Conservation (phyloP, 2,113 vertebrate genomes). For the Alaudala cheleensis region DNA sequence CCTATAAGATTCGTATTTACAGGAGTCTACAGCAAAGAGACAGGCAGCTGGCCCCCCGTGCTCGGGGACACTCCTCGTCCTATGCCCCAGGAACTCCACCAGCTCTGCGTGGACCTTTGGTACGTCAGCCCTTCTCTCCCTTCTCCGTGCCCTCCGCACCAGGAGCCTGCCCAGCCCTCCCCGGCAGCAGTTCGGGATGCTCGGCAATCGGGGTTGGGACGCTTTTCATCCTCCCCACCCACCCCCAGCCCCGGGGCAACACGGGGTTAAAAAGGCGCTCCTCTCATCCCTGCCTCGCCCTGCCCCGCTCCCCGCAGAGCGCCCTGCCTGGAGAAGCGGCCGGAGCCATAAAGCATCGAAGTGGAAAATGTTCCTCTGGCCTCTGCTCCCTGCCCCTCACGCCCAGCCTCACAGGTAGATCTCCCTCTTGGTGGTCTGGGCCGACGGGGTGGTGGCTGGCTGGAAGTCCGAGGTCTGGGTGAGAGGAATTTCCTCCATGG, state of each 20-base stretch:
- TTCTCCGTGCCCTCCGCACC: slow-evolving; percentile 25
- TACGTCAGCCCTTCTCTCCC: slow-evolving; percentile 79
- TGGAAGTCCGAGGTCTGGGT: slow-evolving; percentile 95
- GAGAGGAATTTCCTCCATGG: slow-evolving; percentile 95
- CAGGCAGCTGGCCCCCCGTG: slow-evolving; percentile 59
- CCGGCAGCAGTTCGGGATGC: slow-evolving; percentile 52
- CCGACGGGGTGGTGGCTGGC: slow-evolving; percentile 85
- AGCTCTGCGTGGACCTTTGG: slow-evolving; percentile 77
- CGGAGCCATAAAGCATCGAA: slow-evolving; percentile 56
- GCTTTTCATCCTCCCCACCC: slow-evolving; percentile 29
- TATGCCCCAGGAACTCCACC: slow-evolving; percentile 66
- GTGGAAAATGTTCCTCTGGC: slow-evolving; percentile 65
- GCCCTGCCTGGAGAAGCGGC: slow-evolving; percentile 31
- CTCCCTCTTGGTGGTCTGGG: slow-evolving; percentile 94
- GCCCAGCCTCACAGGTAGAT: slow-evolving; percentile 94
- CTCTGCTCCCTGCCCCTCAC: slow-evolving; percentile 40
- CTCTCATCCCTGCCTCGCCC: slow-evolving; percentile 51
- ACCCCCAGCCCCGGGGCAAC: slow-evolving; percentile 2
- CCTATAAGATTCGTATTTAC: slow-evolving; percentile 77
- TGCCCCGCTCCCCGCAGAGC: slow-evolving; percentile 54
- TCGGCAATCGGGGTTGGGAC: not conserved
- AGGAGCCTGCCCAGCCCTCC: slow-evolving; percentile 61
- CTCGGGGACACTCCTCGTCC: slow-evolving; percentile 19
- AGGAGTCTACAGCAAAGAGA: slow-evolving; percentile 75
- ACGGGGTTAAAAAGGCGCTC: slow-evolving; percentile 40